Base-by-base conservation (phyloP, 2,888 invertebrate genomes). In the Lamellibrachia columna region DNA sequence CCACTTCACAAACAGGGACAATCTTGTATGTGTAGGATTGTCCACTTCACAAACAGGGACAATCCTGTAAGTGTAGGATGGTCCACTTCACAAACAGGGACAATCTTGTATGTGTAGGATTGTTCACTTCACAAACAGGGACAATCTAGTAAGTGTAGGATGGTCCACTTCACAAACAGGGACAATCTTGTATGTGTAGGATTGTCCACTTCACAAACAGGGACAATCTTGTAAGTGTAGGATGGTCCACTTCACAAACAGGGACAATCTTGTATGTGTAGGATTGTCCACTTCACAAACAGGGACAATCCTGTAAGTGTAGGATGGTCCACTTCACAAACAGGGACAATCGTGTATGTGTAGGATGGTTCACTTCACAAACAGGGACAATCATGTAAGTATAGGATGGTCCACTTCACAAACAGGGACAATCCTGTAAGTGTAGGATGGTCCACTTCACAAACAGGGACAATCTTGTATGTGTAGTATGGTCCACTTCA, bases 191-290 rank as follows among this genome's bases (percentile, higher is more conserved):
- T 75, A 75, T 22, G 75, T 75, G 75, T 75, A 75, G 75, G 75
- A 75, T 75, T 22, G 75, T 75, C 0, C 75, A 75, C 75, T 75
- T 75, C 75, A 75, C n/a, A 75, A 75, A 75, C 22, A 75, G 75
- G 22, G 75, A 75, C 22, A 75, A 75, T 75, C 75, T 75, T 75
- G 75, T 75, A 75, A 75, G 75, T 75, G 75, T 75, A 75, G 75
- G 75, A 75, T 75, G 75, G 75, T 75, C 3, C 75, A 75, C 75
- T 75, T 75, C 22, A 75, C 75, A 75, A 75, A 75, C 22, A 75
- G 75, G 22, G 22, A 75, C 75, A 75, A 75, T 75, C 75, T 75
- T 75, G 75, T 75, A 75, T 22, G 75, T 75, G 75, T 75, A 75
- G 75, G 75, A 75, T 75, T 22, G 75, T 75, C 0, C 75, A 75